Evolutionary conservation across 2,797 vertebrate species (phyloP).

Genomic region (Premnoplex brunnescens): DNA sequence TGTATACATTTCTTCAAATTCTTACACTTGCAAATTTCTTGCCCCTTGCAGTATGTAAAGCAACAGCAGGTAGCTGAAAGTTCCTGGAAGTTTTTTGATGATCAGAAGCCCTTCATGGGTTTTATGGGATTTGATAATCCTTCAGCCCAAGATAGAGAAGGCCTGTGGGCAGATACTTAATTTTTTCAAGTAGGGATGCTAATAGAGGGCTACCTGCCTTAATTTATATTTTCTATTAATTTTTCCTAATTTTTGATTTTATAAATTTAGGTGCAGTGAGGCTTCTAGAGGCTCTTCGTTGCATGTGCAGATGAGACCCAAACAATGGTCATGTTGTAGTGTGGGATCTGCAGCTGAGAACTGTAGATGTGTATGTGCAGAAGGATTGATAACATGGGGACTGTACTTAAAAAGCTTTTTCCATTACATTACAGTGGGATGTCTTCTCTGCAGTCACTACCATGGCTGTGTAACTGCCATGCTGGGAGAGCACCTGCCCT

Average conservation of each 20-base stretch:
- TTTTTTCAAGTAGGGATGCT: neutral
- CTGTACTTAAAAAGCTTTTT: neutral
- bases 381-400: rapidly evolving
- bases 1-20: neutral
- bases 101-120: neutral
- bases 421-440: rapidly evolving
- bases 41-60: neutral
- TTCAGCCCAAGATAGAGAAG: neutral
- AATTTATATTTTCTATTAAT: neutral
- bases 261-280: neutral
- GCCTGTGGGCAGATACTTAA: neutral
- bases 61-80: neutral
- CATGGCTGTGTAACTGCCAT: neutral
- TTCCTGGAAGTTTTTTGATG: neutral
- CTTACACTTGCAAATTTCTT: neutral
- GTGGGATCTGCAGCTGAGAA: neutral
- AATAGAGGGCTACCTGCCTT: neutral
- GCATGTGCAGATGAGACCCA: neutral
- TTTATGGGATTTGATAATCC: neutral
- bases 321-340: rapidly evolving
- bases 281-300: neutral
- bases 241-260: neutral
- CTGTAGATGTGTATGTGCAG: rapidly evolving
- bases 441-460: neutral
- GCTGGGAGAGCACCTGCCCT: neutral